phyloP scores from a whole-genome alignment of 1,140 invertebrate species.

The Bombus waltoni region DNA sequence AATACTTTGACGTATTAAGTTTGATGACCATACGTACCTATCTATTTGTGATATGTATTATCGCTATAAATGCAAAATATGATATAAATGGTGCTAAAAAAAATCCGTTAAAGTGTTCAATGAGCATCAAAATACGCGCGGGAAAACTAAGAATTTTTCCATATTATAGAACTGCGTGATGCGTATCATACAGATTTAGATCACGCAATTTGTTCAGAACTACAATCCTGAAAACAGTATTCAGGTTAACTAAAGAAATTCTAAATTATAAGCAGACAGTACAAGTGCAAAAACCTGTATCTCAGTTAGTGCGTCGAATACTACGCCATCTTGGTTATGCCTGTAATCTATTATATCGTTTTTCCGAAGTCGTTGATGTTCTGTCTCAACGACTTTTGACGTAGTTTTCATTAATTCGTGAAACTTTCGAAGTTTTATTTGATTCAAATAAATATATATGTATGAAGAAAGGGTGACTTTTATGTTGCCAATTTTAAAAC shows the following conservation, averaged over 20 bases:
- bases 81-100: slow-evolving; percentile 37
- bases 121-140: slow-evolving; percentile 29
- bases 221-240: not conserved
- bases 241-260: not conserved
- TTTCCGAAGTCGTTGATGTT: slow-evolving; percentile 56
- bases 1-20: slow-evolving; percentile 3
- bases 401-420: slow-evolving; percentile 25
- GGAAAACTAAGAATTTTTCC: slow-evolving; percentile 37
- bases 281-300: slow-evolving; percentile 4
- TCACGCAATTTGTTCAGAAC: not conserved
- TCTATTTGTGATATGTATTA: slow-evolving; percentile 31
- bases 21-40: slow-evolving; percentile 49
- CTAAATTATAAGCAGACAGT: not conserved
- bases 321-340: slow-evolving; percentile 62
- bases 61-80: slow-evolving; percentile 60
- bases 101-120: slow-evolving; percentile 1
- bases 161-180: not conserved
- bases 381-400: slow-evolving; percentile 21
- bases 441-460: slow-evolving; percentile 34
- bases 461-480: not conserved
- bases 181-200: not conserved
- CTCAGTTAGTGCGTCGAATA: slow-evolving; percentile 12
- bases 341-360: slow-evolving; percentile 44
- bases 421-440: not conserved
- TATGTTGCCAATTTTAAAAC: slow-evolving; percentile 21